A percentile compares a stretch with the other conserved stretches of the same genome.
Evolutionary conservation across 2,797 vertebrate genomes (phyloP).

Genomic region (Urosaurus nigricauda): DNA sequence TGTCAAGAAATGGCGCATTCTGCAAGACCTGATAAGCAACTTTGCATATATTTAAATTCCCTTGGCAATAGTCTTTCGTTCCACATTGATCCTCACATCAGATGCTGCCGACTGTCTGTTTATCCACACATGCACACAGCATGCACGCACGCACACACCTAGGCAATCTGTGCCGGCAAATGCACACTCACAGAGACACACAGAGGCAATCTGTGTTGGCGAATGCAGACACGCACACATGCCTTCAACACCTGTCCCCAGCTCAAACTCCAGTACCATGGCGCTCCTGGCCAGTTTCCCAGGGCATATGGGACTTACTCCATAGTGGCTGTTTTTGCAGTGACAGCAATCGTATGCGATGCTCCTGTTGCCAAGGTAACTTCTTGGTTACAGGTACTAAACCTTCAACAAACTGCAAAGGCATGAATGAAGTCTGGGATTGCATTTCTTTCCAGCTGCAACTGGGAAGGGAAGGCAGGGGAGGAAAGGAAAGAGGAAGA

Average conservation of each 20-base stretch:
- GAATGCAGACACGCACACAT: not conserved
- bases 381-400: conserved; percentile 47
- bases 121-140: too few species aligned
- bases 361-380: conserved; percentile 50
- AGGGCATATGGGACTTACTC: not conserved
- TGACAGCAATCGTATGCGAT: conserved; percentile 4
- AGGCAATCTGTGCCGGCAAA: not conserved
- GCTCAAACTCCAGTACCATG: not conserved
- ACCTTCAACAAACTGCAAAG: conserved; percentile 34
- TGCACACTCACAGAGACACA: not conserved
- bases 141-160: too few species aligned
- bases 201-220: not conserved
- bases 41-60: not conserved
- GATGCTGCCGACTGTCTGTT: conserved; percentile 1
- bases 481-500: too few species aligned
- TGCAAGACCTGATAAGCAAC: not conserved
- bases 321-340: not conserved
- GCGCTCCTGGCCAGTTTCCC: not conserved
- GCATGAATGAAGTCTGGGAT: conserved; percentile 28
- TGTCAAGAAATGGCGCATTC: not conserved
- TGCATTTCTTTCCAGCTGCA: conserved; percentile 10
- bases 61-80: not conserved
- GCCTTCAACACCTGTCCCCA: not conserved
- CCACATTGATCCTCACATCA: not conserved
- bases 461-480: not conserved